Base-by-base conservation (phyloP, 2,113 vertebrate genomes). In the Mustela lutreola region DNA sequence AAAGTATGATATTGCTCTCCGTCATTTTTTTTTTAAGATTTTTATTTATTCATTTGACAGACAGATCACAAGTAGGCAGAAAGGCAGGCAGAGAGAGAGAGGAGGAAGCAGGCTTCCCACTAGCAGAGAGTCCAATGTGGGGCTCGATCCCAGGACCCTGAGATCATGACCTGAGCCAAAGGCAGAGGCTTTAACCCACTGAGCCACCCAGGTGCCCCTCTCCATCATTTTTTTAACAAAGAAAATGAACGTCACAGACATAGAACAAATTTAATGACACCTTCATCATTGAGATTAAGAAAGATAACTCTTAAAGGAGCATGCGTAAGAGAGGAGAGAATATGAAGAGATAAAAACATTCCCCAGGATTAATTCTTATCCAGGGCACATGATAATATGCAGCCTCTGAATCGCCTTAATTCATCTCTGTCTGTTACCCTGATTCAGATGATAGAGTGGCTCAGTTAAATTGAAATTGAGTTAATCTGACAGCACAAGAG, bases 381-480 rank as follows among this genome's bases (percentile, higher is more conserved):
- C 7, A 2, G 93, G 71, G 33, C 97, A 85, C 33, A 0, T 73
- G 28, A 45, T 94, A 31, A 31, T 78, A 63, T 1, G 8, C 14
- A 96, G 97, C 76, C 89, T 90, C 75, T 18, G 85, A 94, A 94
- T 97, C 31, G 0, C 95, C 84, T 95, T 93, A 92, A 98, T 98
- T 71, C 96, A 94, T 98, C 98, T 98, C 97, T 98, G 97, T 53
- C 98, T 94, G 67, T 58, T 83, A 67, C 56, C 94, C 11, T 96
- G 97, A 91, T 97, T 82, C 58, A 67, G 94, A 94, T 96, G 98
- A 98, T 92, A 98, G 97, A 98, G 95, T 95, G 70, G 94, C 92
- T 97, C 96, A 92, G 98, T 97, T 98, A 97, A 96, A 98, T 97
- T 97, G 94, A 96, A 98, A 98, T 50, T 89, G 98, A 98, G 98